Evolutionary conservation across 2,113 vertebrate species (phyloP), one percentile per base, ranked within the genome.

Genomic region (Psophia crepitans): DNA sequence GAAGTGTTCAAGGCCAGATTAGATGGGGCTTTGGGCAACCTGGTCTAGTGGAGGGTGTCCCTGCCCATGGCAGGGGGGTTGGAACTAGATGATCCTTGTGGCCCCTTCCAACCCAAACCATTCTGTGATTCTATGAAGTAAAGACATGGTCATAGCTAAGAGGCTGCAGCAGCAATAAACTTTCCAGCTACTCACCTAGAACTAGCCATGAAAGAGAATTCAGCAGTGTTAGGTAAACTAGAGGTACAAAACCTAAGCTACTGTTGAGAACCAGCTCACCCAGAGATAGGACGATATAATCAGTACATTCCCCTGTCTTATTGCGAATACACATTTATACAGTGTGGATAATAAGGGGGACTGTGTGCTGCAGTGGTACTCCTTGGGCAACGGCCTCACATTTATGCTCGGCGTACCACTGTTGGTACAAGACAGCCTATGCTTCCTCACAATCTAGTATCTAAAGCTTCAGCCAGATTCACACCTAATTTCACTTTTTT

Each of bases 351-450:
- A 43, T 21, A 28, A 58, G 21, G 14, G 49, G 11, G 20, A 53
- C 44, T 68, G 54, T 3, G 3, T 0, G 4, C 60, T 78, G 51
- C 28, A 64, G 65, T 16, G 32, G 22, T 76, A 53, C 37, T 93
- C 57, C 37, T 18, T 32, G 28, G 30, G 44, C 75, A 81, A 5
- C 3, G 26, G 61, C 30, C 70, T 82, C 53, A 13, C 44, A 33
- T 22, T 58, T 44, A 37, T 1, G 17, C 44, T 56, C 60, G 43
- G 39, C 5, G 2, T 5, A 39, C 6, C n/a, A 27, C 49, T 71
- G 23, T 20, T 4, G 2, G 14, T 23, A 26, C 35, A 69, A 64
- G 35, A 13, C 11, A 14, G 63, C 19, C 48, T 1, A 0, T 7
- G 20, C 20, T 76, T 57, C 43, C 54, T 84, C 86, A 43, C 37